Conservation (phyloP, 2,888 invertebrate genomes). For the Luperina nickerlii region DNA sequence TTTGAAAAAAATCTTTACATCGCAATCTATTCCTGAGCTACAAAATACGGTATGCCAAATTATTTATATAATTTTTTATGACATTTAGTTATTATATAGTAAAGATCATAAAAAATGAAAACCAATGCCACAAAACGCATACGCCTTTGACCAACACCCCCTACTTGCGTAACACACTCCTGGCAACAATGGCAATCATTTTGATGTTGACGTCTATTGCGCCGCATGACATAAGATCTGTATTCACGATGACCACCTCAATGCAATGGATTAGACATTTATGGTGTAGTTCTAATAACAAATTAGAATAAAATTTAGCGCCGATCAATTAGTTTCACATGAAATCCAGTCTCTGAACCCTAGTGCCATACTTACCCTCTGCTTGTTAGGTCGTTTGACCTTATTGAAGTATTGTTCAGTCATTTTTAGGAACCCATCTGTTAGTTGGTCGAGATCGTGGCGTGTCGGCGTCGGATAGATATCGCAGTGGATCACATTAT, state of each 20-base stretch:
- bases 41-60: background rate
- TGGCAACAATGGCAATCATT: background rate
- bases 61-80: no score
- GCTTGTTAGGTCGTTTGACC: conserved; percentile 94
- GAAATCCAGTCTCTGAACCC: conserved; percentile 36
- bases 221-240: background rate
- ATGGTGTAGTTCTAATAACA: background rate
- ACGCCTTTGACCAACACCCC: background rate
- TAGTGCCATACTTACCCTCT: conserved; percentile 92
- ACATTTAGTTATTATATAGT: no score
- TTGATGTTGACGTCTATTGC: background rate
- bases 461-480: conserved; percentile 93
- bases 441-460: conserved; percentile 92
- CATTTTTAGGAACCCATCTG: conserved; percentile 94
- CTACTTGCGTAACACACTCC: background rate
- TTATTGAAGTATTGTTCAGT: conserved; percentile 97
- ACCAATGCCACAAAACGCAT: background rate
- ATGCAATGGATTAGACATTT: background rate
- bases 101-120: background rate
- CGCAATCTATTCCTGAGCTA: background rate
- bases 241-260: background rate
- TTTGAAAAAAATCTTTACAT: background rate
- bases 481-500: conserved; percentile 94
- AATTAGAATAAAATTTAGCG: conserved; percentile 33
- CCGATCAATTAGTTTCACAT: conserved; percentile 40